Conservation (phyloP, 2,113 vertebrate genomes). For the Chloropsis hardwickii region DNA sequence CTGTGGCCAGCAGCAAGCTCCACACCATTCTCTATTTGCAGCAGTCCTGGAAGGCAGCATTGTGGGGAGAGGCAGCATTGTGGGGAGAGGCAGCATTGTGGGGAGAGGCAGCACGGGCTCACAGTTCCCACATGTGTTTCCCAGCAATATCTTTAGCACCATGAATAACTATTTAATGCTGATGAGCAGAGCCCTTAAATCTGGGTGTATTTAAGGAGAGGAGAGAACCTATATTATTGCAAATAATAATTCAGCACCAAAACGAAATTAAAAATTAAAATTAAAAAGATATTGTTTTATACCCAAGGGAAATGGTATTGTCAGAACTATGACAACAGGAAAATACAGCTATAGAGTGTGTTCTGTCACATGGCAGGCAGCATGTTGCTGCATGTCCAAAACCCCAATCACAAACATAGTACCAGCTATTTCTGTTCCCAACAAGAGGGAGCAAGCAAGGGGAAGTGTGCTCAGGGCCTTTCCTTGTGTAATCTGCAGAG, state of each 20-base stretch:
- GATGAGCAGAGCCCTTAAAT: neutral
- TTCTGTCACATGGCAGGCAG: neutral
- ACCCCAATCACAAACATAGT: neutral
- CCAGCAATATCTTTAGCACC: neutral
- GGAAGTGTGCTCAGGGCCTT: neutral
- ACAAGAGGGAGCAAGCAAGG: neutral
- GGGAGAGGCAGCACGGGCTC: neutral
- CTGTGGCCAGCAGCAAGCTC: neutral
- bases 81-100: accelerated
- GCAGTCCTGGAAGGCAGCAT: neutral
- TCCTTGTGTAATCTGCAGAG: neutral
- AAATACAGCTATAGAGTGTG: neutral
- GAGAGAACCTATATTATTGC: neutral
- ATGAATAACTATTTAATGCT: neutral
- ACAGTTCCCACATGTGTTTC: accelerated
- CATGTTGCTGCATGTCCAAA: neutral
- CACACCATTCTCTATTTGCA: neutral
- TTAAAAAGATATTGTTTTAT: neutral
- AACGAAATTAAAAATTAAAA: neutral
- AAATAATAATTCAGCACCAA: neutral
- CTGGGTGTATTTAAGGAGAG: neutral
- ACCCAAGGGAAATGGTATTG: neutral
- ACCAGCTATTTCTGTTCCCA: neutral
- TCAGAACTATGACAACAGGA: neutral
- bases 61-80: accelerated